Base-by-base conservation (phyloP, 2,113 vertebrate species). In the Zosterops borbonicus region DNA sequence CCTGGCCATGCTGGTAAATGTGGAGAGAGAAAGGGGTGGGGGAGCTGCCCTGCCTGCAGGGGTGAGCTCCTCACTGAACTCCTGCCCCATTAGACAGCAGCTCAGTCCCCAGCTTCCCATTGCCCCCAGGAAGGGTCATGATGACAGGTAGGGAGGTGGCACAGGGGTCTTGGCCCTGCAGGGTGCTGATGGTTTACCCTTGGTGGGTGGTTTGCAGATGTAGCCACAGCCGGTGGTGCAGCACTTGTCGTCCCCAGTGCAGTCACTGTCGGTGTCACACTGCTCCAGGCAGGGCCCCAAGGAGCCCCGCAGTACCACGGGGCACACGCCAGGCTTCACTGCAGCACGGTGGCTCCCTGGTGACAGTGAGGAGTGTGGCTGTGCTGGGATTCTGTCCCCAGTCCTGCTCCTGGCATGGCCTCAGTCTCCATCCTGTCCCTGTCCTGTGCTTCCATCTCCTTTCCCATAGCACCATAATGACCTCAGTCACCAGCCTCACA, bases 221-320 rank as follows among this genome's bases (percentile, higher is more conserved):
- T 60, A 87, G 55, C 96, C 96, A 1, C 96, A 96, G 84, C 94
- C 87, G 0, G 96, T 96, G 74, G 87, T 58, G 52, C 96, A 96
- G 86, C 95, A 95, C 60, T 96, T 95, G 35, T 55, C 0, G 0
- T 60, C 19, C 5, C 73, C 29, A 0, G 6, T 24, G 56, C 96
- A 95, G 83, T 90, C 27, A 2, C 33, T 0, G 16, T 96, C 96
- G 0, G 50, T 63, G 64, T 86, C 86, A 47, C 96, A 96, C 12
- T 59, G 68, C 86, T 94, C 80, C 86, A 73, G 29, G 16, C 96
- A 97, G 89, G 94, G 95, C 15, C 95, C 94, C 89, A 96, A 11
- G 19, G 96, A 94, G 39, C 96, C 96, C 31, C 96, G 74, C 87
- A 96, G 81, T 77, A 82, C 64, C 84, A 49, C 0, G 6, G 96